phyloP scores from a whole-genome alignment of 2,888 invertebrate species.

The Ptilodon capucinus region DNA sequence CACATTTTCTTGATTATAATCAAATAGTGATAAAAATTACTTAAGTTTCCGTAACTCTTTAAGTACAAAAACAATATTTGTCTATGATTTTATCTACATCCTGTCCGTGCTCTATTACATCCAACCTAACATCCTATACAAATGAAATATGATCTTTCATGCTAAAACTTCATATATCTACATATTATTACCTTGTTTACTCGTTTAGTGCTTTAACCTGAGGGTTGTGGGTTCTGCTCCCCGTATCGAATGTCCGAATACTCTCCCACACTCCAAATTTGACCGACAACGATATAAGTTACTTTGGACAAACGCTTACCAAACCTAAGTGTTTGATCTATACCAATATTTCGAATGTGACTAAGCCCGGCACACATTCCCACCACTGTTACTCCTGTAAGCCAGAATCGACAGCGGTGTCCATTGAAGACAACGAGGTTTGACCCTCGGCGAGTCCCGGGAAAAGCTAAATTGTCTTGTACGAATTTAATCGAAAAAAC shows the following conservation, averaged over 20 bases:
- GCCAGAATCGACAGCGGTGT: too few relatives aligned
- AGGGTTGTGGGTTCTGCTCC: constrained; percentile 53
- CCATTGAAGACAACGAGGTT: too few relatives aligned
- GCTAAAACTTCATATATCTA: constrained; percentile 29
- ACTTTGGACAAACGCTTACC: constrained; percentile 3
- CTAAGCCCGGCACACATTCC: too few relatives aligned
- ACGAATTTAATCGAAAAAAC: too few relatives aligned
- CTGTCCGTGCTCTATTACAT: not conserved
- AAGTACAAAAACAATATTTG: not conserved
- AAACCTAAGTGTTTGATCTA: not conserved
- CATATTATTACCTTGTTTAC: constrained; percentile 52
- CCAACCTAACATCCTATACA: constrained; percentile 7
- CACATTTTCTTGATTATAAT: too few relatives aligned
- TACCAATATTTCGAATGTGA: not conserved
- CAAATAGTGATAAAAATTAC: too few relatives aligned
- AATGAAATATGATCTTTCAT: constrained; percentile 39
- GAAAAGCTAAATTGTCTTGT: too few relatives aligned
- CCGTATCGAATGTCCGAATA: constrained; percentile 58
- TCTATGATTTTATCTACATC: not conserved
- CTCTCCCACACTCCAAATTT: constrained; percentile 50
- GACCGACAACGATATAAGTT: constrained; percentile 21
- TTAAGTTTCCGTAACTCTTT: not conserved
- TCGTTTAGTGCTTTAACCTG: constrained; percentile 44
- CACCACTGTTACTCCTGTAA: too few relatives aligned
- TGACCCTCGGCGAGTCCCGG: too few relatives aligned